Conservation (phyloP, 53 echinoderm and acorn worm genomes). For the Echinarachnius parma region DNA sequence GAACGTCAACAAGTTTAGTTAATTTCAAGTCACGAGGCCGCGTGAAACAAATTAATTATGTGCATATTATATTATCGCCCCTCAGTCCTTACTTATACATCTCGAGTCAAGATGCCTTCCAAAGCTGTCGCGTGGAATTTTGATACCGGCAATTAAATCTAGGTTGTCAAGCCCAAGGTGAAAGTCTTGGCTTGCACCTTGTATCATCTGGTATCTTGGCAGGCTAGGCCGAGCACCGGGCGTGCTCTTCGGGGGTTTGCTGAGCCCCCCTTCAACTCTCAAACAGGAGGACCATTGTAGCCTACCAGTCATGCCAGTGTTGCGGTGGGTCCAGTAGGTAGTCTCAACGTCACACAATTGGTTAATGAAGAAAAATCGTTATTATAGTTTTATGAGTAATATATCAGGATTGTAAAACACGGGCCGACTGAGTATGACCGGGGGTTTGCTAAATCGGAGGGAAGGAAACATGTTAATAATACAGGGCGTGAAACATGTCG, state of each 20-base stretch:
- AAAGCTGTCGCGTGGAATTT: slow-evolving; percentile 19
- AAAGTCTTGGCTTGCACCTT: background rate
- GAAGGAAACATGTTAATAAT: too few species aligned
- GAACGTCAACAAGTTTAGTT: slow-evolving; percentile 36
- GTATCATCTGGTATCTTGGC: background rate
- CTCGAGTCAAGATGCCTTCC: too few species aligned
- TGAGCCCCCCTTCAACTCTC: background rate
- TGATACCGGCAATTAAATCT: slow-evolving; percentile 41
- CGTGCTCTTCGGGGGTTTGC: background rate
- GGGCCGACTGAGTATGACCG: too few species aligned
- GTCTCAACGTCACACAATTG: too few species aligned
- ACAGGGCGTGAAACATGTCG: slow-evolving; percentile 4
- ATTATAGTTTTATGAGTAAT: too few species aligned
- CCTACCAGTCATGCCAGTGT: too few species aligned
- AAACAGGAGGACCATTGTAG: background rate
- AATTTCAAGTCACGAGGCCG: slow-evolving; percentile 59
- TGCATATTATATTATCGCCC: slow-evolving; percentile 49
- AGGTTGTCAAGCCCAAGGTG: slow-evolving; percentile 57
- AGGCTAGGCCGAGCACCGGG: background rate
- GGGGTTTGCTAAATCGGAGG: too few species aligned
- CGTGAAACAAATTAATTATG: slow-evolving; percentile 86
- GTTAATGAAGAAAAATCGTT: too few species aligned
- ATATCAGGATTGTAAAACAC: too few species aligned
- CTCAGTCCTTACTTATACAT: too few species aligned
- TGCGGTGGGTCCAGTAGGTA: too few species aligned